Base-by-base conservation (phyloP, 92 coral and sea anemone species). In the Umimayanthus chanpuru region DNA sequence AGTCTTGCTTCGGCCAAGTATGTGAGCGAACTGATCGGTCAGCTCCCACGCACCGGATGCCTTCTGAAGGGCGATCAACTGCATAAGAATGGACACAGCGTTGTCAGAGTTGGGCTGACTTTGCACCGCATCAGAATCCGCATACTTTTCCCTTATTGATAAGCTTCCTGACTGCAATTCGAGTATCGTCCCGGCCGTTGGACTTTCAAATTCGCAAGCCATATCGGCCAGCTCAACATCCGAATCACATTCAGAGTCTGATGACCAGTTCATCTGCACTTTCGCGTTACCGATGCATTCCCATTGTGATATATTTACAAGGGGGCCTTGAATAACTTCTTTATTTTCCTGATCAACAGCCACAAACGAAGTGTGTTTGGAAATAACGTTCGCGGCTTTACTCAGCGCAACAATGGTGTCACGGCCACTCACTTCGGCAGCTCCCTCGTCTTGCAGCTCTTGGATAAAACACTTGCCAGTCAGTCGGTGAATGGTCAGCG, bases 361-460 rank as follows among this genome's bases (percentile, higher is more conserved):
- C 5, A 86, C 72, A 58, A 86, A 86, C 56, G 89, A 55, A 39
- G 89, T 86, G 64, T 53, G 71, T 80, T 86, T 86, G 53, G 89
- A 86, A 11, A 68, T 80, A 16, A 86, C 89, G 53, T 61, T 76
- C 61, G 68, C 76, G 25, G 77, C 75, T 32, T 53, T 55, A 74
- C 89, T 86, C 11, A 86, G 30, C 18, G 9, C 49, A 32, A 77
- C 47, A 16, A 86, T 36, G 16, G 26, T 18, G 30, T 61, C 30
- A 44, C 55, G 49, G 2, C 21, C 58, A 3, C 43, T 8, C 30
- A 28, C 38, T 50, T 8, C 56, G 79, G 28, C 66, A 3, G 23
- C 58, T 23, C 40, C 6, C 14, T 30, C 65, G 25, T 84, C 77
- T 71, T 79, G 90, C 29, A 80, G 53, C n/a, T 80, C 72, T 29